These are phyloP conservation scores for Salvator merianae DNA, from an alignment of 2,113 vertebrate species.

Conservation along the genomic window DNA sequence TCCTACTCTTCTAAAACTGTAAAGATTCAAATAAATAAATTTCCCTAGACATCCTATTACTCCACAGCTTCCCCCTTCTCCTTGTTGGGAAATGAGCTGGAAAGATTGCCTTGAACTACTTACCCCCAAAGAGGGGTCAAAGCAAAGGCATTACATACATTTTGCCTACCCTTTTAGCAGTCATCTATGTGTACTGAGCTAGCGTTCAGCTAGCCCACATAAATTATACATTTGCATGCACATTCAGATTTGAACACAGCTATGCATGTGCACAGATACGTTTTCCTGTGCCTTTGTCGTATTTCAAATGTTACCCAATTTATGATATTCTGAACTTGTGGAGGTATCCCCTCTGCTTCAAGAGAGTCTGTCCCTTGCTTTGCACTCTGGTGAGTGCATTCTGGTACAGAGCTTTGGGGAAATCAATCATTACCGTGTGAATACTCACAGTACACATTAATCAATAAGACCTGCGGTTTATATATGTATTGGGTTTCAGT, in stretches of 20 bases:
- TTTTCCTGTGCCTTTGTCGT: not conserved
- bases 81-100: constrained; percentile 8
- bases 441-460: not conserved
- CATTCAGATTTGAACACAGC: constrained; percentile 49
- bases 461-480: constrained; percentile 22
- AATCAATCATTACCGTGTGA: not conserved
- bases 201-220: constrained; percentile 41
- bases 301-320: constrained; percentile 15
- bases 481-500: constrained; percentile 33
- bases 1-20: not conserved
- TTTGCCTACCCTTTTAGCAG: constrained; percentile 40
- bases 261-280: constrained; percentile 41
- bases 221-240: constrained; percentile 55
- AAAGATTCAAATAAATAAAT: not conserved
- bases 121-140: constrained; percentile 15
- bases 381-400: accelerated
- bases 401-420: not conserved
- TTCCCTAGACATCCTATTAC: not conserved
- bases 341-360: constrained; percentile 29
- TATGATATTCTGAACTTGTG: constrained; percentile 11
- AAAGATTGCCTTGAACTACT: constrained; percentile 8
- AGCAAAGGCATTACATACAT: constrained; percentile 32
- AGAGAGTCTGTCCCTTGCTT: not conserved
- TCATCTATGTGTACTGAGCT: constrained; percentile 41
- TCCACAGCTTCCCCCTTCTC: not conserved